Percentiles rank a stretch among this genome's conserved stretches.
phyloP scores from a whole-genome alignment of 2,113 vertebrate genomes.

The Poecile atricapillus region DNA sequence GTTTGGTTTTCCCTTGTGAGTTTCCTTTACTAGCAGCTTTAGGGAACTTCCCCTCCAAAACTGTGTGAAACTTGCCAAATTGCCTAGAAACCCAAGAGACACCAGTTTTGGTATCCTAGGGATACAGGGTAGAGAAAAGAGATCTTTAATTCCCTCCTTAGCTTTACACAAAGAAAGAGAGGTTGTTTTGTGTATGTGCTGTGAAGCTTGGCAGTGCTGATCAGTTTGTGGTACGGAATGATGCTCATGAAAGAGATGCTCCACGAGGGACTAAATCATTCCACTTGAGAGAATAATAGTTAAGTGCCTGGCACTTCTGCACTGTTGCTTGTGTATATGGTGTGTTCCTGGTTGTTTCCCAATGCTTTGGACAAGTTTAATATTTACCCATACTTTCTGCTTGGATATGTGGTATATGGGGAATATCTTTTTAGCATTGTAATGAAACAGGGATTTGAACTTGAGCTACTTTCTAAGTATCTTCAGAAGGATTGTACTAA shows the following conservation, averaged over 20 bases:
- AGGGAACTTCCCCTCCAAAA: neutral
- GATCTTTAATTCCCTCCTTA: neutral
- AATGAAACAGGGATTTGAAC: neutral
- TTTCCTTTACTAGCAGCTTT: neutral
- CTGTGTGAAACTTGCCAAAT: neutral
- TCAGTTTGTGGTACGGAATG: neutral
- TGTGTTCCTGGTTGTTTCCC: neutral
- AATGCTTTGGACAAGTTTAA: neutral
- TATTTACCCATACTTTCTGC: neutral
- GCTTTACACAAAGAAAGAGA: neutral
- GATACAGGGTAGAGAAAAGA: neutral
- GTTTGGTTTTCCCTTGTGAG: neutral
- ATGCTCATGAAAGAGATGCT: neutral
- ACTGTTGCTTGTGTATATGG: neutral
- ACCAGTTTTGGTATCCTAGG: neutral
- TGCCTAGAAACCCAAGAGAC: neutral
- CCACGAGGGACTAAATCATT: neutral
- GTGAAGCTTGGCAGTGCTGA: neutral
- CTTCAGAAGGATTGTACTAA: neutral
- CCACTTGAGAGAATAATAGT: neutral
- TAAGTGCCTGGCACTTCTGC: neutral
- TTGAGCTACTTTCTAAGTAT: neutral
- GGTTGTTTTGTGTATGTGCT: neutral
- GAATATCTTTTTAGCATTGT: neutral
- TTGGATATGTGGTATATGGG: neutral